Base-by-base conservation (phyloP, 1,140 invertebrate genomes). In the Camponotus floridanus region DNA sequence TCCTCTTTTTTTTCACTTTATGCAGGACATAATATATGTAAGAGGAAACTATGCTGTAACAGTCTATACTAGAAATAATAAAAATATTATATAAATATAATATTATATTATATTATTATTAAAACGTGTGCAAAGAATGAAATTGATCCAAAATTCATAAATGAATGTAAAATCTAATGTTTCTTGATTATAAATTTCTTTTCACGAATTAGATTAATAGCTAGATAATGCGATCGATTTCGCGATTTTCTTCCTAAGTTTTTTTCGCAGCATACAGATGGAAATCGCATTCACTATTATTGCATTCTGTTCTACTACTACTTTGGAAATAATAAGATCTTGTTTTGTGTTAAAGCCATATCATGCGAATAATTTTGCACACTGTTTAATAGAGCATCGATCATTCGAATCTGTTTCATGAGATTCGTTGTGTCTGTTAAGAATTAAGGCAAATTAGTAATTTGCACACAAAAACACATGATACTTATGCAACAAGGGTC, bases 401-500 rank as follows among this genome's bases (percentile, higher is more conserved):
- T 76, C 61, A 76, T 45, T 61, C 18, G 26, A 15, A 13, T 51
- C 11, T 9, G 26, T 51, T 42, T 13, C 45, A 39, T 2, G 31
- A 6, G 45, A 15, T 42, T 9, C n/a, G n/a, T 21, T 39, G 65
- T 42, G 21, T 39, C 36, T 51, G 13, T 70, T 61, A 55, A 80
- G 48, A 48, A 7, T 48, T 48, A 48, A 13, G 33, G 21, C 9
- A 26, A 55, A 57, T 42, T 36, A 57, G 9, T 55, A 70, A 33
- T 55, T 80, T 68, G 65, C 39, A 11, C 45, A 18, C 18, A 68
- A 68, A 78, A 51, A 45, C 36, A n/a, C 39, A 21, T 51, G 13
- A 13, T 21, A 61, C 61, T 90, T 90, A 90, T 61, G 88, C 85
- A 90, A 90, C 73, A 68, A 74, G 51, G 65, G 79, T 87, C 85